A percentile compares a stretch with the other conserved stretches of the same genome.
These are phyloP conservation scores for Plecturocebus donacophilus DNA, from an alignment of 2,113 vertebrate genomes.

Conservation along the genomic window DNA sequence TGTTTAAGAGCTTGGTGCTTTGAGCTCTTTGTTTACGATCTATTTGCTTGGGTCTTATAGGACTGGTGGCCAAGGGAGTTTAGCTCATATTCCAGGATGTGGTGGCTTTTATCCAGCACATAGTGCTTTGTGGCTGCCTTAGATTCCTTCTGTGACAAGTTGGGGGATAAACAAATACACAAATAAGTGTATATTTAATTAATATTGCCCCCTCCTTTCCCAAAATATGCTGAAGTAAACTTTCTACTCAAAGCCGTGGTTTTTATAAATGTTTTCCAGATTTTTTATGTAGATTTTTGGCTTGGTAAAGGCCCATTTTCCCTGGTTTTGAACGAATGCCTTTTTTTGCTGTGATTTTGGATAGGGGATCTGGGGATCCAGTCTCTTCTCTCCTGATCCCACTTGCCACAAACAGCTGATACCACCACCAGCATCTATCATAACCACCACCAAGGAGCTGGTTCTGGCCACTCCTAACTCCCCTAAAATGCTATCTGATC, in stretches of 20 bases:
- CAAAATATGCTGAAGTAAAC: slow-evolving; percentile 50
- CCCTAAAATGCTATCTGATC: not conserved
- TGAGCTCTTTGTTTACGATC: slow-evolving; percentile 56
- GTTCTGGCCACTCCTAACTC: not conserved
- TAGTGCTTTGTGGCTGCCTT: slow-evolving; percentile 39
- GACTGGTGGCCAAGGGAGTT: slow-evolving; percentile 47
- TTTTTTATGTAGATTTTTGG: slow-evolving; percentile 8
- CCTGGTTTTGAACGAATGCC: not conserved
- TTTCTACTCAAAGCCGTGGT: slow-evolving; percentile 29
- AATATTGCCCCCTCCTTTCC: slow-evolving; percentile 23
- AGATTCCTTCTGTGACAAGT: slow-evolving; percentile 43
- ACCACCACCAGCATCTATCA: not conserved
- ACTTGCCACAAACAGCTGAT: not conserved
- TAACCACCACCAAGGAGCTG: not conserved
- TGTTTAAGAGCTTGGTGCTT: slow-evolving; percentile 47
- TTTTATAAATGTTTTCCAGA: slow-evolving; percentile 60
- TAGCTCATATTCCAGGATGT: slow-evolving; percentile 7
- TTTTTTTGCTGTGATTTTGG: not conserved
- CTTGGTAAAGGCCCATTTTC: not conserved
- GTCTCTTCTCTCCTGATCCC: not conserved
- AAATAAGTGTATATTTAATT: slow-evolving; percentile 65
- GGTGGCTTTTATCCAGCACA: slow-evolving; percentile 51
- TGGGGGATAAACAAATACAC: slow-evolving; percentile 51
- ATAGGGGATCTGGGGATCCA: not conserved
- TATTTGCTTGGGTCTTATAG: slow-evolving; percentile 40